phyloP scores from a whole-genome alignment of 2,888 invertebrate species.

The Eumerus sabulonum region DNA sequence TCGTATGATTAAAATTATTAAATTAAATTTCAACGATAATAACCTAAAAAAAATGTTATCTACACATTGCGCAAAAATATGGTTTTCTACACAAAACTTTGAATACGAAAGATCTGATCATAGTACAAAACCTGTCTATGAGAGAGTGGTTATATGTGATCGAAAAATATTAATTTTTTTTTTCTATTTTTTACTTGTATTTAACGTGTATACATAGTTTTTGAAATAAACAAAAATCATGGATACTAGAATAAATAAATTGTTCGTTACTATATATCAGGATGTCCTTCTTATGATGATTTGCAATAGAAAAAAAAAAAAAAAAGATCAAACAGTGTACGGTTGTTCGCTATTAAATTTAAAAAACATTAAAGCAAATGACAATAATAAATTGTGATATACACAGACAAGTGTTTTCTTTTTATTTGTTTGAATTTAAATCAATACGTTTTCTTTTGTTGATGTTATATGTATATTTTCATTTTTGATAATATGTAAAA shows the following conservation, averaged over 20 bases:
- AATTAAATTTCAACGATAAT: constrained; percentile 64
- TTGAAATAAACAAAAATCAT: constrained; percentile 40
- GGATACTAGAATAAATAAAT: constrained; percentile 17
- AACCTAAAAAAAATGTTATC: constrained; percentile 55
- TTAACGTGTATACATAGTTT: constrained; percentile 60
- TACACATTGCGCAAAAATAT: constrained; percentile 65
- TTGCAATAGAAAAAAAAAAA: constrained; percentile 44
- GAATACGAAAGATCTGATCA: constrained; percentile 73
- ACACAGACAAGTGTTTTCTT: constrained; percentile 68
- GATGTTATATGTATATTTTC: constrained; percentile 33
- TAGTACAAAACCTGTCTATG: constrained; percentile 47
- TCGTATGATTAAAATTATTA: constrained; percentile 38
- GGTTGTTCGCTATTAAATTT: constrained; percentile 47
- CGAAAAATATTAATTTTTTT: constrained; percentile 41
- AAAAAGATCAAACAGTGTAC: constrained; percentile 53
- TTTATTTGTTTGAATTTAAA: constrained; percentile 63
- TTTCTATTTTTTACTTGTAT: constrained; percentile 9
- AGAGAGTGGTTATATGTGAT: constrained; percentile 32
- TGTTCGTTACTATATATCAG: no score
- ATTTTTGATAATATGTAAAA: constrained; percentile 32
- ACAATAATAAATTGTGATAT: constrained; percentile 42
- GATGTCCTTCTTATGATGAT: no score
- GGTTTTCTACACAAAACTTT: constrained; percentile 73
- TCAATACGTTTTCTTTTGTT: constrained; percentile 61
- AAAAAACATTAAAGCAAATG: constrained; percentile 43